Evolutionary conservation across 2,888 invertebrate species (phyloP), one percentile per base, ranked within the genome.

Genomic region (Byasa hedistus): DNA sequence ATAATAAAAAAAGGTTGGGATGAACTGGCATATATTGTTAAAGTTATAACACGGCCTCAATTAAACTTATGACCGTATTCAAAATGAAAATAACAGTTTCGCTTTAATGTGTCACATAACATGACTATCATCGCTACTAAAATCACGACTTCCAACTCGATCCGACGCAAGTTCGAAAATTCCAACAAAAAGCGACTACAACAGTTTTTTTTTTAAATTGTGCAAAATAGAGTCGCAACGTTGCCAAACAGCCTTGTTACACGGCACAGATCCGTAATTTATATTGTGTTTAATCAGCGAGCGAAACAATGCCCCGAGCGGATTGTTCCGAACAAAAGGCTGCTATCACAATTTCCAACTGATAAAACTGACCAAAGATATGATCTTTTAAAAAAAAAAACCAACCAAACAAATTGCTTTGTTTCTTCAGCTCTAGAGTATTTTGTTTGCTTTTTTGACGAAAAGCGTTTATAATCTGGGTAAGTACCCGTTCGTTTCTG

Each of bases 281-380:
- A 82, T 79, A 80, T 79, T 82, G 80, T 79, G 76, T 80, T 81
- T 79, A 79, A 82, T 77, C 77, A 81, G 54, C 60, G 66, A 73
- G 71, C 69, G 75, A 81, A 79, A 88, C 86, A 87, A 87, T 84
- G 76, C 82, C 68, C 62, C 73, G 72, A 69, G 76, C 73, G 73
- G 76, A 74, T 82, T 79, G 80, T 76, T 80, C 57, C 62, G 70
- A 85, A 87, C 86, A 87, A 87, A 85, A 68, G 56, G 71, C 73
- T 68, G 70, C 75, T 84, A 86, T 85, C 85, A 78, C 70, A 78
- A 78, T 76, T 69, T 63, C 51, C 68, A 73, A 75, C 70, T 79
- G 84, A 86, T 86, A 84, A 81, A 76, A 79, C 79, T 69, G 61
- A 69, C 68, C 77, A 71, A 70, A 73, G 76, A 73, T 71, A 73